Conservation (phyloP, 2,888 invertebrate species). For the Drosophila siamana region DNA sequence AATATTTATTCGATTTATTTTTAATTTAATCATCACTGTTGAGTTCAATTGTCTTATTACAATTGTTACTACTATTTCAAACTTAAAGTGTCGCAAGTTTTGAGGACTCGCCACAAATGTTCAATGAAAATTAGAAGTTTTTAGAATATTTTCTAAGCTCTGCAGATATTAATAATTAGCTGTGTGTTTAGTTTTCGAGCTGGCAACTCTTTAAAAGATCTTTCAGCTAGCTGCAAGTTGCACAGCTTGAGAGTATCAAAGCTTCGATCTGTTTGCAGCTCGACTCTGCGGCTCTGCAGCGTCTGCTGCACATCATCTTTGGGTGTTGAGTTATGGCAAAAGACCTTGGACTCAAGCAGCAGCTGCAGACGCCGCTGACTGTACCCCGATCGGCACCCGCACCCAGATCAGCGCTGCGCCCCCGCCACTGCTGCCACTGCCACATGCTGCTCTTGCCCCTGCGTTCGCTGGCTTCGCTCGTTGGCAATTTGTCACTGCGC, state of each 20-base stretch:
- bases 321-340: conserved; percentile 67
- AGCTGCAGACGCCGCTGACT: conserved; percentile 32
- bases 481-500: conserved; percentile 72
- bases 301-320: conserved; percentile 60
- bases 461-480: not conserved
- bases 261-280: not conserved
- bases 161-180: too few species aligned
- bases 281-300: conserved; percentile 2
- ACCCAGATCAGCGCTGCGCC: not conserved
- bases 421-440: not conserved
- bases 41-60: too few species aligned
- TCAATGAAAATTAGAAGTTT: too few species aligned
- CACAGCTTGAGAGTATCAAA: conserved; percentile 7
- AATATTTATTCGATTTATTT: too few species aligned
- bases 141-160: too few species aligned
- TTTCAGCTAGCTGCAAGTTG: not conserved
- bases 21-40: too few species aligned
- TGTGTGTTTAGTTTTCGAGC: too few species aligned
- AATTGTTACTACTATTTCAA: too few species aligned
- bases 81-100: too few species aligned
- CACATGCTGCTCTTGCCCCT: conserved; percentile 1
- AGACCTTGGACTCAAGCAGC: conserved; percentile 70
- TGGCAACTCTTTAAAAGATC: not conserved
- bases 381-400: conserved; percentile 35
- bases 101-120: too few species aligned